Evolutionary conservation across 2,797 vertebrate species (phyloP).

Genomic region (Streptopelia turtur): DNA sequence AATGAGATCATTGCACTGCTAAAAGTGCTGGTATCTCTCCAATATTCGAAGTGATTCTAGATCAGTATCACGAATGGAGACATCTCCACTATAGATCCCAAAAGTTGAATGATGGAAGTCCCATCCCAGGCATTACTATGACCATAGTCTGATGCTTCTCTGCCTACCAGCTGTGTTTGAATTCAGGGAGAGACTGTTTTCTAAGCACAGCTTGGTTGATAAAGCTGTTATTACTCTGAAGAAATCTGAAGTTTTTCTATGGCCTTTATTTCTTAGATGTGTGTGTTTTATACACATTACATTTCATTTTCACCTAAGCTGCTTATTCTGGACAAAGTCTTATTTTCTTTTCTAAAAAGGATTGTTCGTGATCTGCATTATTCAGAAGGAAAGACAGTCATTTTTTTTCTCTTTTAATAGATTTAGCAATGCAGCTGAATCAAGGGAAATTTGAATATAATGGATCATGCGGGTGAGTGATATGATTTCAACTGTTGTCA

Average conservation of each 20-base stretch:
- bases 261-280: not conserved
- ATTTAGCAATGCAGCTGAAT: constrained; percentile 99
- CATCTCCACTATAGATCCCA: not conserved
- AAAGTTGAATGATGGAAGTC: not conserved
- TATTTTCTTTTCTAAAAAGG: constrained; percentile 6
- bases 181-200: not conserved
- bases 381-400: constrained; percentile 29
- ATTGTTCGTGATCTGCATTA: not conserved
- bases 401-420: constrained; percentile 82
- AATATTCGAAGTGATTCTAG: not conserved
- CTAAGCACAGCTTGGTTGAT: not conserved
- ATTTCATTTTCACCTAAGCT: not conserved
- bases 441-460: constrained; percentile 99
- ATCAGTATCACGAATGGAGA: not conserved
- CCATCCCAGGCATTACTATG: not conserved
- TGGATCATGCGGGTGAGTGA: constrained; percentile 96
- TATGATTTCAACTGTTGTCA: constrained; percentile 52
- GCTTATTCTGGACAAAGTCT: not conserved
- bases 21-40: not conserved
- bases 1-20: not conserved
- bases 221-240: not conserved
- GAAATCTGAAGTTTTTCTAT: not conserved
- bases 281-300: not conserved
- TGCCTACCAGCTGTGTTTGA: not conserved
- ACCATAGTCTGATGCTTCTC: not conserved